Base-by-base conservation (phyloP, 2,797 vertebrate species). In the Dendrocincla tyrannina region DNA sequence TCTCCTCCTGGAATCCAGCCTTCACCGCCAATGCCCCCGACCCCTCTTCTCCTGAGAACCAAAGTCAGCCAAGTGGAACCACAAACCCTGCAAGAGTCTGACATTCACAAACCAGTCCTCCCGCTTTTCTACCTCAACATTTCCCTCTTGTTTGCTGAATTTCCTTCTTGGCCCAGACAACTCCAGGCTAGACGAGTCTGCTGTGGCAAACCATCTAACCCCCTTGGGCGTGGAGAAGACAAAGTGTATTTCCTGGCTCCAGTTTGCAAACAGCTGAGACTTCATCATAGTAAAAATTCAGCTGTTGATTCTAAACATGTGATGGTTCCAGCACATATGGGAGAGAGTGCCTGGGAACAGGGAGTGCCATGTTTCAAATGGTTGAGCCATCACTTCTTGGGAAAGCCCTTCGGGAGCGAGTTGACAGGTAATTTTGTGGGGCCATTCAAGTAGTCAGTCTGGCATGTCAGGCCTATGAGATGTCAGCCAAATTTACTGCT, bases 41-140 rank as follows among this genome's bases (percentile, higher is more conserved):
- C 56, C 50, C 42, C 10, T 89, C 92, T 93, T 92, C 78, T 91
- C 58, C 72, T 55, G 46, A 90, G 70, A 93, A 68, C 85, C 79
- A 67, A 53, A 96, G 89, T 92, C 91, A 95, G 95, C 89, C 91
- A 92, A 92, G 49, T 33, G 44, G 91, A 96, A 91, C 96, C 87
- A 76, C 92, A 96, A 89, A 10, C 58, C 23, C 52, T 91, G 66
- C 5, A 6, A 95, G 82, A 94, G 37, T 53, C 63, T 63, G 67
- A 64, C 47, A 75, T 73, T 93, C 85, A 59, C 49, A 91, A 88
- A 86, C 76, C 69, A 78, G 62, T 77, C 66, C 69, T 94, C 82
- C 82, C 66, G 82, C 85, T 88, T 80, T 78, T 78, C 39, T 28
- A 72, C 87, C 69, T 95, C 59, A 4, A 22, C 30, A 49, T 78